Evolutionary conservation across 2,888 invertebrate species (phyloP), one percentile per base, ranked within the genome.

Genomic region (Megastigmus dorsalis): DNA sequence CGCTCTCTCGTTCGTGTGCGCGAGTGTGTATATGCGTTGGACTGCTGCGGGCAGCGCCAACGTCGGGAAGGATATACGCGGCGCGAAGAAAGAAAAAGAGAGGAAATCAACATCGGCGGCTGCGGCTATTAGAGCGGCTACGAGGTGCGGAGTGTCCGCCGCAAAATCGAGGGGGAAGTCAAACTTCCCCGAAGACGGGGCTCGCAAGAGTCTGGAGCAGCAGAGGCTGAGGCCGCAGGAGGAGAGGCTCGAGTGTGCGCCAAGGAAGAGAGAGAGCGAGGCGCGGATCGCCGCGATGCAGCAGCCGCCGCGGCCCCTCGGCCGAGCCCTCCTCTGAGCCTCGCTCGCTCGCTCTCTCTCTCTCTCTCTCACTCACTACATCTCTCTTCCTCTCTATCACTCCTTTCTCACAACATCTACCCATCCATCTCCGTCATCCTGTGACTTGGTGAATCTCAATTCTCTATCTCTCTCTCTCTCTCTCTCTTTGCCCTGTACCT

Each of bases 321-420:
- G 54, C 72, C 74, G 68, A 43, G 74, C 63, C 43, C 63, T 55
- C 73, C 70, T 73, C 60, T 67, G 54, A 74, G 59, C 54, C 68
- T 52, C 75, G 70, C 73, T 60, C 70, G 55, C 74, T 76, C 80
- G 75, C 77, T 75, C 77, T 38, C 57, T 66, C 59, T 77, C 74
- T 78, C 74, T 74, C 74, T 72, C 69, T 59, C 45, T 63, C 59
- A 67, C 62, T 33, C 43, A 52, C 43, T 50, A 20, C 41, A 13
- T 30, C 57, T 41, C 36, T 10, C 18, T 41, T 43, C 52, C 41
- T 52, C 52, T 41, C 59, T 59, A 3, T 41, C 10, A 41, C 23
- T 28, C 10, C 43, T 54, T 38, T 13, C 57, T 18, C 36, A 13
- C 10, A 33, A 33, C 33, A 30, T 18, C 9, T 20, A 1, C 20